These are phyloP conservation scores for Amblyornis subalaris DNA, from an alignment of 2,113 vertebrate species.

Conservation along the genomic window DNA sequence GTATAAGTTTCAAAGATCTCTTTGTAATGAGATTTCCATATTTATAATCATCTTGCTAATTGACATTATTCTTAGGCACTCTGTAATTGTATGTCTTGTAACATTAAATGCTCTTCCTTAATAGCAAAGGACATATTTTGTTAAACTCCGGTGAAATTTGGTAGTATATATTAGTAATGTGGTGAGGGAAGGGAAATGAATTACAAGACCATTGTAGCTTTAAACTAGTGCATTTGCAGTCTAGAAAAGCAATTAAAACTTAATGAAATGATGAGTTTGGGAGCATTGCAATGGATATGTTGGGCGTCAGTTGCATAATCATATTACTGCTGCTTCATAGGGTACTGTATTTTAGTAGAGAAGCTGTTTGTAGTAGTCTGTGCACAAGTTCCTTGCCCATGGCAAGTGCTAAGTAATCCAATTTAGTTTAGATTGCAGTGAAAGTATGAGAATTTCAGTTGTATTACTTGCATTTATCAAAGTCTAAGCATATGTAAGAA, in stretches of 20 bases:
- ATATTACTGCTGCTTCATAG: not conserved
- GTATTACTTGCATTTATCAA: not conserved
- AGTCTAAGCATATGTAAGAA: not conserved
- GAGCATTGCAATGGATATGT: not conserved
- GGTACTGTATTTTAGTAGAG: not conserved
- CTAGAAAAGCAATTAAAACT: not conserved
- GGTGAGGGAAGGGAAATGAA: not conserved
- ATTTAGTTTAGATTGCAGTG: not conserved
- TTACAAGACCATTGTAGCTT: not conserved
- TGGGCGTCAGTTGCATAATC: not conserved
- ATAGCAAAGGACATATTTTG: not conserved
- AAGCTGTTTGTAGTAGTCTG: not conserved
- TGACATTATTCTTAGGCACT: constrained; percentile 6
- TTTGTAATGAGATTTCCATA: constrained; percentile 56
- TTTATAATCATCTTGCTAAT: constrained; percentile 17
- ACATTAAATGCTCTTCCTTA: not conserved
- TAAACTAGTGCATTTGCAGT: not conserved
- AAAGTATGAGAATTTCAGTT: not conserved
- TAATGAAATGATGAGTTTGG: not conserved
- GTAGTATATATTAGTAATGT: not conserved
- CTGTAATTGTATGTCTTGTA: not conserved
- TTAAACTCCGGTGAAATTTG: not conserved
- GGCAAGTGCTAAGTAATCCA: not conserved
- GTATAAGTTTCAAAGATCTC: constrained; percentile 24
- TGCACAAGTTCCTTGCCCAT: not conserved